Evolutionary conservation across 2,113 vertebrate genomes (phyloP), one percentile per base, ranked within the genome.

Genomic region (Pyxicephalus adspersus): DNA sequence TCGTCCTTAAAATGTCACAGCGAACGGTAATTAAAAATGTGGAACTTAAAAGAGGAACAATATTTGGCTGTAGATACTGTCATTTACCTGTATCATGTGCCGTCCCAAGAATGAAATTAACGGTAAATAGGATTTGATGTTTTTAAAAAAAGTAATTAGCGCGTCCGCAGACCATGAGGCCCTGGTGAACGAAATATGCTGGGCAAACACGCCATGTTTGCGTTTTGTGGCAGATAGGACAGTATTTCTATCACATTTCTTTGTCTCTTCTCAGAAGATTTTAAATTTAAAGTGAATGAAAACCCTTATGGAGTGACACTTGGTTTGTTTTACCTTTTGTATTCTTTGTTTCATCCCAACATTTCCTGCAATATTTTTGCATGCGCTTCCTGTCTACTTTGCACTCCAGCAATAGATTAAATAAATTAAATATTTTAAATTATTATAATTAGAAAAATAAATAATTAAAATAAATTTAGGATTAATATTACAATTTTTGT

Each of bases 1-100:
- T 84, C 90, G 91, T 93, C 90, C 89, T 85, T 90, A 92, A 93
- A 92, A 93, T 93, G 90, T 93, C 86, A 87, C 88, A 80, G 80
- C 85, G 89, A 13, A 87, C 77, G 85, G 89, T 88, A 91, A 89
- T 92, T 87, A 89, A 89, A 89, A 90, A 85, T 88, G 81, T 85
- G 31, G 77, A 83, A 82, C 81, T 83, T 85, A 83, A 83, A 85
- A 63, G 63, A 64, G 57, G 29, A 51, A 74, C 31, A 81, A 65
- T 65, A 57, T 81, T 81, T 74, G 15, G 75, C 17, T 13, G 61
- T 50, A 74, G 70, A 74, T 64, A 66, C 19, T 45, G 68, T 58
- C 60, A 64, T 26, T 74, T 73, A 72, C 18, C 63, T 38, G 29
- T 8, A 66, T 66, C 45, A 57, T 19, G 55, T 61, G 7, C 22